Percentiles rank a stretch among this genome's conserved stretches.
Conservation (phyloP, 2,113 vertebrate genomes). For the Electrona antarctica region DNA sequence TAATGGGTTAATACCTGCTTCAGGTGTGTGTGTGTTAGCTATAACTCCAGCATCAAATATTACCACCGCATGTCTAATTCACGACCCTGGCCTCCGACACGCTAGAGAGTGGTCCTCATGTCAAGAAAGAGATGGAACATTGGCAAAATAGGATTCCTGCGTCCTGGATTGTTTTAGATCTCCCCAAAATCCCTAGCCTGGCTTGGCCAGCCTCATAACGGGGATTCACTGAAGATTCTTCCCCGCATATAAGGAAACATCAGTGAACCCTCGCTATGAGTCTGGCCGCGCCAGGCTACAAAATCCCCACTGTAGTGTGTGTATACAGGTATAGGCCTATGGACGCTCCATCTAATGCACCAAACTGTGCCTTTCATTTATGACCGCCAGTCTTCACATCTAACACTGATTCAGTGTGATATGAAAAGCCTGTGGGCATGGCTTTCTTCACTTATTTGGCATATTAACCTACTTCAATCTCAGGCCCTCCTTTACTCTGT, state of each 20-base stretch:
- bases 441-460: constrained; percentile 49
- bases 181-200: too few relatives aligned
- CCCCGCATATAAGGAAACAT: too few relatives aligned
- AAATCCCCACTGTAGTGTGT: constrained; percentile 9
- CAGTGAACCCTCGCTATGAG: too few relatives aligned
- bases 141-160: constrained; percentile 24
- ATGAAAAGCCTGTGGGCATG: constrained; percentile 17
- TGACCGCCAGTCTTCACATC: constrained; percentile 21
- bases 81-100: constrained; percentile 52
- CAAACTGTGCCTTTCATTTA: constrained; percentile 42
- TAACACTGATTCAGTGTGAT: constrained; percentile 41
- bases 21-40: constrained; percentile 7
- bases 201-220: too few relatives aligned
- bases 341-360: constrained; percentile 37
- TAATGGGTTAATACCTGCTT: constrained; percentile 31
- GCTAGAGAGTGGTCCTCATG: constrained; percentile 26
- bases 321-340: constrained; percentile 30
- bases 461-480: constrained; percentile 53
- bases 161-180: constrained; percentile 28
- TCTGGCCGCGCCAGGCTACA: too few relatives aligned
- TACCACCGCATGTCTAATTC: constrained; percentile 65
- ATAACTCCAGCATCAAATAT: constrained; percentile 60
- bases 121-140: constrained; percentile 46
- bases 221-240: too few relatives aligned
- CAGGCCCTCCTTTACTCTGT: constrained; percentile 13